These are phyloP conservation scores for Morus bassanus DNA, from an alignment of 2,797 vertebrate genomes.

Conservation along the genomic window DNA sequence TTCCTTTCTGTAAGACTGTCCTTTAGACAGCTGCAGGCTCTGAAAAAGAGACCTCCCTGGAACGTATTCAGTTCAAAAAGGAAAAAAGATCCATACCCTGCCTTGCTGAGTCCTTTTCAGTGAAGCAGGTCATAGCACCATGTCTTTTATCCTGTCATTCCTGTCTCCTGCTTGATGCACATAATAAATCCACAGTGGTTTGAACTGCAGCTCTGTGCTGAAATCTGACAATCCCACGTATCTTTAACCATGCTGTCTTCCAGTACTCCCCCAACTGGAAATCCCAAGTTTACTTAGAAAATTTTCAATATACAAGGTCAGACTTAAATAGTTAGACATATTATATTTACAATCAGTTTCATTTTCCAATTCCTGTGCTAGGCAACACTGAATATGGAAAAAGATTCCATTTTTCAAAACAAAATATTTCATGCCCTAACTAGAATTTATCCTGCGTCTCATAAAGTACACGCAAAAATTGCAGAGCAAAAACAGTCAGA, in stretches of 20 bases:
- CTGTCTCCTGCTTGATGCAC: slow-evolving; percentile 36
- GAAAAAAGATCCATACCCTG: slow-evolving; percentile 15
- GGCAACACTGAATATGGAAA: not conserved
- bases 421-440: not conserved
- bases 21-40: not conserved
- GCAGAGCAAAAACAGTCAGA: not conserved
- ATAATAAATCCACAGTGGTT: slow-evolving; percentile 27
- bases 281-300: not conserved
- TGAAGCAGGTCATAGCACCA: slow-evolving; percentile 36
- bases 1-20: not conserved
- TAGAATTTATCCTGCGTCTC: not conserved
- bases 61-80: not conserved
- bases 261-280: not conserved
- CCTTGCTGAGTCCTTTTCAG: slow-evolving; percentile 20
- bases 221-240: not conserved
- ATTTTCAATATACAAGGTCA: not conserved
- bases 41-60: slow-evolving; percentile 28
- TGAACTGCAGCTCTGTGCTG: not conserved
- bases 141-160: slow-evolving; percentile 39
- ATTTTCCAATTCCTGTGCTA: not conserved
- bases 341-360: not conserved
- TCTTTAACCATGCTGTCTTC: not conserved
- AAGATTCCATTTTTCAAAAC: not conserved
- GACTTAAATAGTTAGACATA: not conserved
- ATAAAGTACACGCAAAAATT: not conserved